Evolutionary conservation across 2,797 vertebrate species (phyloP).

Genomic region (Platalea minor): DNA sequence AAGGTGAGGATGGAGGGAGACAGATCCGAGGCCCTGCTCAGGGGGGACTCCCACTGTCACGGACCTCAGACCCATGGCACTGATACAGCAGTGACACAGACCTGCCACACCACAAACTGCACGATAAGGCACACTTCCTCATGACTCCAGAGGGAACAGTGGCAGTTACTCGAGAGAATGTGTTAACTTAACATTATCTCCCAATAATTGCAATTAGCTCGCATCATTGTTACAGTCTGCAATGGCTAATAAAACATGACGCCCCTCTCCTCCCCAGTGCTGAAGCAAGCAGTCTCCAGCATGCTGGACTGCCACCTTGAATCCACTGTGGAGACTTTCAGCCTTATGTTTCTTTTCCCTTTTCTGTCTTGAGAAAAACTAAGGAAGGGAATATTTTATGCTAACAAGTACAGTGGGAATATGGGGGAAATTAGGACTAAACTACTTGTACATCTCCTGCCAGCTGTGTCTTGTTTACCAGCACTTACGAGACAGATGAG

Average conservation of each 20-base stretch:
- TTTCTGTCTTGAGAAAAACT: not conserved
- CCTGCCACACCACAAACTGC: not conserved
- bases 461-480: conserved; percentile 35
- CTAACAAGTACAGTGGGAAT: conserved; percentile 25
- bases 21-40: fast-evolving
- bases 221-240: not conserved
- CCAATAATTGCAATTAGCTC: conserved; percentile 1
- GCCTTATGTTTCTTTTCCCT: not conserved
- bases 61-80: not conserved
- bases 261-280: not conserved
- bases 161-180: not conserved
- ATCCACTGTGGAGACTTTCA: not conserved
- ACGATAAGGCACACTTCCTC: not conserved
- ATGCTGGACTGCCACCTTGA: not conserved
- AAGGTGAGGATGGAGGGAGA: not conserved
- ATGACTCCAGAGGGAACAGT: not conserved
- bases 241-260: conserved; percentile 1
- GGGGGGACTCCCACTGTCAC: not conserved
- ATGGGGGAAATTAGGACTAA: not conserved
- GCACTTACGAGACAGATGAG: not conserved
- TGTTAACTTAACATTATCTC: not conserved
- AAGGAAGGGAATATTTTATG: not conserved
- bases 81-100: not conserved
- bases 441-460: conserved; percentile 8
- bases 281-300: not conserved